Percentiles rank a stretch among this genome's conserved stretches.
Evolutionary conservation across 2,797 vertebrate species (phyloP).

Genomic region (Dallia pectoralis): DNA sequence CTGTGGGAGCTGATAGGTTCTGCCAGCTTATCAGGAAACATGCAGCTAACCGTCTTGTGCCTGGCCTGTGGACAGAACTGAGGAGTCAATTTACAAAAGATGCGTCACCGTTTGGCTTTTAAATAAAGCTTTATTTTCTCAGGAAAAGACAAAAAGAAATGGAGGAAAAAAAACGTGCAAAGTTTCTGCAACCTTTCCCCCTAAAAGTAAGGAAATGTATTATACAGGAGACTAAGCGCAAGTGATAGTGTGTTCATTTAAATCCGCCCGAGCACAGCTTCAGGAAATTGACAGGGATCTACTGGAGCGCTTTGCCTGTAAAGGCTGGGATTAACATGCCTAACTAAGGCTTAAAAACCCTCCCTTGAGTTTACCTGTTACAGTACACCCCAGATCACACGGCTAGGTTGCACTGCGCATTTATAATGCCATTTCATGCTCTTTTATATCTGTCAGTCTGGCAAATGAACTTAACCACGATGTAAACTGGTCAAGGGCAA

Average conservation of each 20-base stretch:
- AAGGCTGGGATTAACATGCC: constrained; percentile 86
- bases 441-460: constrained; percentile 74
- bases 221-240: constrained; percentile 67
- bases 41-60: constrained; percentile 76
- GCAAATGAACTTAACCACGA: constrained; percentile 65
- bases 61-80: constrained; percentile 72
- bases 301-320: constrained; percentile 79
- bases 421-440: constrained; percentile 74
- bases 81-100: constrained; percentile 81
- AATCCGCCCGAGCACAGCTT: constrained; percentile 75
- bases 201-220: constrained; percentile 60
- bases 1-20: constrained; percentile 73
- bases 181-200: constrained; percentile 50
- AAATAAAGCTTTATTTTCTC: constrained; percentile 72
- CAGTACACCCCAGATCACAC: constrained; percentile 63
- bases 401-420: constrained; percentile 66
- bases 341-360: constrained; percentile 83
- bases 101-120: constrained; percentile 60
- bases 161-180: constrained; percentile 49
- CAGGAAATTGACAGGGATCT: constrained; percentile 84
- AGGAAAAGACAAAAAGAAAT: constrained; percentile 42
- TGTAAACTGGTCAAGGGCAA: background rate
- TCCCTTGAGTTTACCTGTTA: constrained; percentile 81
- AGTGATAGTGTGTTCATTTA: constrained; percentile 79
- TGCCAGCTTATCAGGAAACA: constrained; percentile 80